phyloP scores from a whole-genome alignment of 2,888 invertebrate genomes.

The Agrotis ipsilon region DNA sequence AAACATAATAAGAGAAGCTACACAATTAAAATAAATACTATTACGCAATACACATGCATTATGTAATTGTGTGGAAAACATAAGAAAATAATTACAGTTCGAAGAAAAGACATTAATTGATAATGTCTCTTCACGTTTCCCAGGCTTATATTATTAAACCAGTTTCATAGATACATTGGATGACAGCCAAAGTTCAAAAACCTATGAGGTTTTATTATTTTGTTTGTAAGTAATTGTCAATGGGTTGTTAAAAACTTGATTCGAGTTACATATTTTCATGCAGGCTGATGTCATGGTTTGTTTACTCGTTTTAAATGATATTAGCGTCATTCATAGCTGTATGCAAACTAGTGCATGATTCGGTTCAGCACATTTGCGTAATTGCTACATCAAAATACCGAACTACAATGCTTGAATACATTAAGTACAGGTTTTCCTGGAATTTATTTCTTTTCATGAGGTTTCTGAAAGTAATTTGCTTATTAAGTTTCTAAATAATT shows the following conservation, averaged over 20 bases:
- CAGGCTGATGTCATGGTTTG: slow-evolving; percentile 56
- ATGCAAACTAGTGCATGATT: slow-evolving; percentile 50
- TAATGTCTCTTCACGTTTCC: slow-evolving; percentile 23
- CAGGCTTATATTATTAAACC: slow-evolving; percentile 41
- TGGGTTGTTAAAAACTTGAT: slow-evolving; percentile 47
- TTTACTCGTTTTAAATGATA: slow-evolving; percentile 45
- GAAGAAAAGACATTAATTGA: slow-evolving; percentile 38
- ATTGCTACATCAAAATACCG: slow-evolving; percentile 30
- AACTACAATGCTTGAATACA: slow-evolving; percentile 34
- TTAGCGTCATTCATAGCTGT: slow-evolving; percentile 42
- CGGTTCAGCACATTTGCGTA: slow-evolving; percentile 54
- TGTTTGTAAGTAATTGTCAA: slow-evolving; percentile 51
- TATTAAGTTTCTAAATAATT: slow-evolving; percentile 8
- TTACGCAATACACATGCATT: slow-evolving; percentile 48
- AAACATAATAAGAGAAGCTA: slow-evolving; percentile 17
- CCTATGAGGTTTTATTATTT: slow-evolving; percentile 51
- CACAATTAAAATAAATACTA: slow-evolving; percentile 43
- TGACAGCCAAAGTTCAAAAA: slow-evolving; percentile 60
- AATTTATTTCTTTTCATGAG: slow-evolving; percentile 21
- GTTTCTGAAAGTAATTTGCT: slow-evolving; percentile 31
- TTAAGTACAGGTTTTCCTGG: slow-evolving; percentile 42
- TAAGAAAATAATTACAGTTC: slow-evolving; percentile 29
- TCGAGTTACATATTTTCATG: slow-evolving; percentile 38
- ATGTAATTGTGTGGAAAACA: slow-evolving; percentile 29
- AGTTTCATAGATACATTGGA: slow-evolving; percentile 49